phyloP scores from a whole-genome alignment of 2,113 vertebrate genomes.

The Xiphophorus maculatus region DNA sequence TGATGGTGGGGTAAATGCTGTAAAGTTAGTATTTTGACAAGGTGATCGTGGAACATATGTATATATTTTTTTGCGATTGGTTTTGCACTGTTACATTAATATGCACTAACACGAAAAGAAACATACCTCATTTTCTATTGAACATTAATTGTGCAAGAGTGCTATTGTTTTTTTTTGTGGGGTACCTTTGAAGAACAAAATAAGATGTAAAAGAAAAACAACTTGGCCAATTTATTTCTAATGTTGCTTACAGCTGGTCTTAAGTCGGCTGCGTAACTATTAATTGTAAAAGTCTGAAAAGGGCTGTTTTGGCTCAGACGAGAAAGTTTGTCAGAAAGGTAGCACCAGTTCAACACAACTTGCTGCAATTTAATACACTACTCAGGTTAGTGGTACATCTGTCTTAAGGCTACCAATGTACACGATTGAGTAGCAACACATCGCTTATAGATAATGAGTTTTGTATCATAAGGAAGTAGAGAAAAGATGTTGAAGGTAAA shows the following conservation, averaged over 20 bases:
- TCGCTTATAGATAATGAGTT: neutral
- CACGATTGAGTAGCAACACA: slow-evolving; percentile 29
- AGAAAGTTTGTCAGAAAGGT: slow-evolving; percentile 30
- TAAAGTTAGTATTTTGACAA: slow-evolving; percentile 63
- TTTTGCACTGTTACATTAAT: slow-evolving; percentile 81
- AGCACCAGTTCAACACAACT: slow-evolving; percentile 44
- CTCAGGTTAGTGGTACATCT: slow-evolving; percentile 54
- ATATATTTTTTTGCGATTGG: slow-evolving; percentile 61
- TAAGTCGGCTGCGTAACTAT: slow-evolving; percentile 25
- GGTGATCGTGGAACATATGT: slow-evolving; percentile 61
- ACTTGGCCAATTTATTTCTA: slow-evolving; percentile 44
- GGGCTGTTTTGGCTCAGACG: slow-evolving; percentile 62
- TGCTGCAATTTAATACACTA: slow-evolving; percentile 60
- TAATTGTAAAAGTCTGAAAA: slow-evolving; percentile 51
- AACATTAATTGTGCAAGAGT: slow-evolving; percentile 66
- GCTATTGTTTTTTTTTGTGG: slow-evolving; percentile 47
- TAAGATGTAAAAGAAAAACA: slow-evolving; percentile 12
- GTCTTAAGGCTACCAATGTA: slow-evolving; percentile 9
- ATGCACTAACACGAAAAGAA: slow-evolving; percentile 77
- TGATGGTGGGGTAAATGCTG: slow-evolving; percentile 70
- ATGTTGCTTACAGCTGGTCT: slow-evolving; percentile 36
- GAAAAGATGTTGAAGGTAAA: slow-evolving; percentile 7
- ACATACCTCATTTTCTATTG: slow-evolving; percentile 84
- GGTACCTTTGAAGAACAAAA: slow-evolving; percentile 55
- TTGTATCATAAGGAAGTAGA: neutral